These are phyloP conservation scores for Stenchaetothrips biformis DNA, from an alignment of 2,888 invertebrate species.

Conservation along the genomic window DNA sequence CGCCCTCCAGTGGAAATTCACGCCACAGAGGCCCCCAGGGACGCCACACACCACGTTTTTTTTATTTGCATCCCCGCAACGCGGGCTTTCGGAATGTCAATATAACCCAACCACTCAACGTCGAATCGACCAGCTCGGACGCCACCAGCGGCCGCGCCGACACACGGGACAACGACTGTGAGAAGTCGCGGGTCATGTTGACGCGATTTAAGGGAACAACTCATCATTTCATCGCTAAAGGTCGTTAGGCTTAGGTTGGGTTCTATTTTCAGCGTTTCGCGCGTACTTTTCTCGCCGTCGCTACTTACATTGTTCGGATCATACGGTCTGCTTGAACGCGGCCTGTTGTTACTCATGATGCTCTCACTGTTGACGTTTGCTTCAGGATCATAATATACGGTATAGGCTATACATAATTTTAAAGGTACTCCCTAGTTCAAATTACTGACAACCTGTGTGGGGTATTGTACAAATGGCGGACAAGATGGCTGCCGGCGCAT, in stretches of 20 bases:
- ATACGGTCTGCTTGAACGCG: background rate
- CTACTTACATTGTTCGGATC: background rate
- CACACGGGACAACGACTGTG: background rate
- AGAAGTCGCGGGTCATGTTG: background rate
- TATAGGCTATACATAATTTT: background rate
- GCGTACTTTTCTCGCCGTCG: background rate
- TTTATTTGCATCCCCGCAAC: background rate
- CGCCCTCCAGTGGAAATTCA: too few species aligned
- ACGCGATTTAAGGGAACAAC: background rate
- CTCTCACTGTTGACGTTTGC: background rate
- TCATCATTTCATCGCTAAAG: background rate
- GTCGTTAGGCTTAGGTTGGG: conserved; percentile 11
- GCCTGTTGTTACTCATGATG: conserved; percentile 8
- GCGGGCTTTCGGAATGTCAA: background rate
- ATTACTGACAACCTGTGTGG: conserved; percentile 23
- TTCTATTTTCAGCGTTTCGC: conserved; percentile 14
- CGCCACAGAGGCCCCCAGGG: too few species aligned
- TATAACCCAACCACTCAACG: background rate
- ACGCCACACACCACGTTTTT: background rate
- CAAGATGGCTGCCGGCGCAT: conserved; percentile 19
- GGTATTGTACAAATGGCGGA: conserved; percentile 17
- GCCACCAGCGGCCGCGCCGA: background rate
- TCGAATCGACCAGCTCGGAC: background rate
- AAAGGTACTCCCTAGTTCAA: background rate
- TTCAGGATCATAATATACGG: conserved; percentile 2